phyloP scores from a whole-genome alignment of 2,888 invertebrate genomes.

The Siphlonurus alternatus region DNA sequence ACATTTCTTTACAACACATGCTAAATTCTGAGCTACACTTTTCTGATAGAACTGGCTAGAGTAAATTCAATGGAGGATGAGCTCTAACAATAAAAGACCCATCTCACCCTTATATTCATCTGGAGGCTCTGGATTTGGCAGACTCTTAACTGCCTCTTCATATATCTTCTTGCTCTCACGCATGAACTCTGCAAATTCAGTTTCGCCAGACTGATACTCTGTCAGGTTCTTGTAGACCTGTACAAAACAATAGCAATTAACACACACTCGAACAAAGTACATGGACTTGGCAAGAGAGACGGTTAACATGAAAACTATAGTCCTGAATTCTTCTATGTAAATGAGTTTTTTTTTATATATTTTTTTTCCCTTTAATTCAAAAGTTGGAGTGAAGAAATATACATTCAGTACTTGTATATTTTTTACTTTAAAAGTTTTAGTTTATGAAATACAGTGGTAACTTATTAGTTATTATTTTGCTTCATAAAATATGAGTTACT shows the following conservation, averaged over 20 bases:
- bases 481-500: no score
- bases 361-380: conserved; percentile 3
- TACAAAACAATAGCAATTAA: conserved; percentile 15
- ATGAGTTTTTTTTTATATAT: conserved; percentile 5
- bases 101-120: conserved; percentile 51
- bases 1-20: no score
- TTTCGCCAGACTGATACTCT: conserved; percentile 33
- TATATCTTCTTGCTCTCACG: conserved; percentile 57
- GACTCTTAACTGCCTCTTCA: conserved; percentile 60
- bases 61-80: no score
- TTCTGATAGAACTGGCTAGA: no score
- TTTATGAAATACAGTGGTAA: no score
- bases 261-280: conserved; percentile 7
- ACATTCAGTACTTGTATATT: not conserved
- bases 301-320: conserved; percentile 5
- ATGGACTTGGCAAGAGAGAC: conserved; percentile 5
- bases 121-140: conserved; percentile 56
- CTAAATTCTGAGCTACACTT: no score
- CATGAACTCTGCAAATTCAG: conserved; percentile 49
- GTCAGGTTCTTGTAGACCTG: conserved; percentile 53
- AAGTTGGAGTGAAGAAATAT: conserved; percentile 3
- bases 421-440: not conserved
- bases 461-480: no score
- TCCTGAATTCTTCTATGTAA: no score
- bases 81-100: no score